Base-by-base conservation (phyloP, 2,888 invertebrate species). In the Syrphus vitripennis region DNA sequence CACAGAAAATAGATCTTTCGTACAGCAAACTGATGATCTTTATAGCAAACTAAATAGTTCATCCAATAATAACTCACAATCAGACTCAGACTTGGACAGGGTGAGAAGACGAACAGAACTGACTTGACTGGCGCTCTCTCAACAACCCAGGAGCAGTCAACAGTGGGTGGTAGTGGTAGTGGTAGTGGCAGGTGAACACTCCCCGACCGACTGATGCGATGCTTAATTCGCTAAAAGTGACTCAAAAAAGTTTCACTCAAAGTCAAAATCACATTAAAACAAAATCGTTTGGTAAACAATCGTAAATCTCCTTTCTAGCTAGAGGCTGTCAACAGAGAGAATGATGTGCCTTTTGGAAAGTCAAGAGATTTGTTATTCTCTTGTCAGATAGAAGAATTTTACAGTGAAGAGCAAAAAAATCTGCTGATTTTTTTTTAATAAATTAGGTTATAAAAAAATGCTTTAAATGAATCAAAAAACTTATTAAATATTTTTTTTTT, bases 201-300 rank as follows among this genome's bases (percentile, higher is more conserved):
- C 45, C 3, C 50, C 12, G 21, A 24, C 12, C 14, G 48, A 19
- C 34, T 7, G 19, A 1, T 9, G 4, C 4, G 48, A 48, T 63
- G 42, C 34, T 61, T 42, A 12, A 6, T 37, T 63, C 45, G 63
- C 40, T 42, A 42, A 57, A 61, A 61, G 69, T 78, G 65, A 78
- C 83, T 87, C 83, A 79, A 71, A 87, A 74, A 82, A 87, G 75
- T 83, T 78, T 82, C 87, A 87, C 87, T 87, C 87, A 87, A 87
- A 87, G 83, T 87, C 83, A 87, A 87, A 87, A 82, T 70, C 87
- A 79, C 83, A 87, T 87, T 87, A 83, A 87, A 78, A 82, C 65
- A 74, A 79, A 82, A 79, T 87, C 78, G 82, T 77, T 82, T 45
- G 53, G 70, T 87, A 87, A 87, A 87, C 87, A 87, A 83, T 70